These are phyloP conservation scores for Ploceus nigricollis DNA, from an alignment of 2,113 vertebrate species.

Conservation along the genomic window DNA sequence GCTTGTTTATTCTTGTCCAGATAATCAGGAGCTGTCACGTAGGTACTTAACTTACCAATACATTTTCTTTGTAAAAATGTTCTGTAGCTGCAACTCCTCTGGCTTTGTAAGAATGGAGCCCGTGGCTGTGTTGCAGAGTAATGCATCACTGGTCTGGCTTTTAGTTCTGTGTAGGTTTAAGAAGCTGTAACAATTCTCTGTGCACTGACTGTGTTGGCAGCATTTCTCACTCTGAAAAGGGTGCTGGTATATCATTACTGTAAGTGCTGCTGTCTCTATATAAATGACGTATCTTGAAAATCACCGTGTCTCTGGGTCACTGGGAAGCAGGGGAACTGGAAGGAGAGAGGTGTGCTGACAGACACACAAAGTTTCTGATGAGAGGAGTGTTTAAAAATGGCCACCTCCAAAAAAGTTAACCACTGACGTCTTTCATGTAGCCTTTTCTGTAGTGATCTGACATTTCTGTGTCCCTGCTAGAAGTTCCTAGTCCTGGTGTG, in stretches of 20 bases:
- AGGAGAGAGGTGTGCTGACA: neutral
- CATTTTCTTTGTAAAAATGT: neutral
- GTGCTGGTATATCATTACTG: neutral
- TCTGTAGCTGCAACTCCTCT: fast-evolving
- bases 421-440: neutral
- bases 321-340: neutral
- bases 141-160: neutral
- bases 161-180: neutral
- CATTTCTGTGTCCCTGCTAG: neutral
- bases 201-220: neutral
- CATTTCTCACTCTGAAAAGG: neutral
- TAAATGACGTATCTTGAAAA: neutral
- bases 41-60: neutral
- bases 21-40: neutral
- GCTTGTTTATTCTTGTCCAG: neutral
- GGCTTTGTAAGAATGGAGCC: neutral
- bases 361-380: neutral
- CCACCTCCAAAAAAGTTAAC: neutral
- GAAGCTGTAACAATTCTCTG: neutral
- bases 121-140: neutral
- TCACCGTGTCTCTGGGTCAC: neutral
- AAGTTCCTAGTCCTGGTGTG: neutral
- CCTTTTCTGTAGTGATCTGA: neutral
- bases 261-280: neutral
- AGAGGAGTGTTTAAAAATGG: neutral